Evolutionary conservation across 2,113 vertebrate species (phyloP).

Genomic region (Uria aalge): DNA sequence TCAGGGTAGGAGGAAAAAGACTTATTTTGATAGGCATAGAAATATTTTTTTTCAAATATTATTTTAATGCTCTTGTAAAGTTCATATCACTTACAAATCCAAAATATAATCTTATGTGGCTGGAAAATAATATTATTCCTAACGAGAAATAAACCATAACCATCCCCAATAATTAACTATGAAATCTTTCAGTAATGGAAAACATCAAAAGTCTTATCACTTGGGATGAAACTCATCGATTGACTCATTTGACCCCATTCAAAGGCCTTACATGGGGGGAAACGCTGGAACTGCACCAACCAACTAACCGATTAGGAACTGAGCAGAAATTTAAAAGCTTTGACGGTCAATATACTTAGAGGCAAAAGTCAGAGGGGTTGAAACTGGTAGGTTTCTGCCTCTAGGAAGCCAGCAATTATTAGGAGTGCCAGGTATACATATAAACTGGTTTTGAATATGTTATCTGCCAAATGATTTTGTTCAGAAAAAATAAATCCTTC

Average conservation of each 20-base stretch:
- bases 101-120: rapidly evolving
- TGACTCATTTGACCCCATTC: background rate
- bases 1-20: background rate
- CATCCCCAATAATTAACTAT: rapidly evolving
- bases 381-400: background rate
- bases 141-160: background rate
- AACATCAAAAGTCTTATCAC: background rate
- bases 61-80: background rate
- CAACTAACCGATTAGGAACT: background rate
- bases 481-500: background rate
- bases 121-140: background rate
- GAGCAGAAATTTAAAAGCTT: background rate
- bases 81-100: background rate
- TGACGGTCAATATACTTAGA: background rate
- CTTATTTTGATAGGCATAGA: background rate
- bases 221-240: background rate
- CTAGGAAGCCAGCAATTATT: background rate
- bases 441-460: rapidly evolving
- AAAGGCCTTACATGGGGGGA: rapidly evolving
- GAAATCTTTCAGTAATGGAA: background rate
- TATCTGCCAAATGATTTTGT: background rate
- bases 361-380: background rate
- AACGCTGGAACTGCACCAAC: background rate
- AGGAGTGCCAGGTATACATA: background rate
- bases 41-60: background rate